Evolutionary conservation across 1,140 invertebrate genomes (phyloP).

Genomic region (Aphelinus atriplicis): DNA sequence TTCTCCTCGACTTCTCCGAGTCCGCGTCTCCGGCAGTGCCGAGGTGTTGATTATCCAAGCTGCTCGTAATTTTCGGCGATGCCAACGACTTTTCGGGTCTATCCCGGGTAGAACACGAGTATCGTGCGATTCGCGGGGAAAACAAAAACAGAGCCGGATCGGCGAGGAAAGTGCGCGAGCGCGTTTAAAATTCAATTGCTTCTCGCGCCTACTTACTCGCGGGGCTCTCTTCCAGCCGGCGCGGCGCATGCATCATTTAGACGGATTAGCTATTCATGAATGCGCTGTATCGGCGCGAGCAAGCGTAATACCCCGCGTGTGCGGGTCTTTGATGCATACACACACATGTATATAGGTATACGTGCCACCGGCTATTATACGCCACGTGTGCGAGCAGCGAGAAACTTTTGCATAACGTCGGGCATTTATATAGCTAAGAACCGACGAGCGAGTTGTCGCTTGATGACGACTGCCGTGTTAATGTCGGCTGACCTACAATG

Average conservation of each 20-base stretch:
- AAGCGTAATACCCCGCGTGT: background rate
- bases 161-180: too few relatives aligned
- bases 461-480: conserved; percentile 1
- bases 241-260: conserved; percentile 4
- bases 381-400: background rate
- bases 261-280: conserved; percentile 1
- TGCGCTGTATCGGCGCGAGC: background rate
- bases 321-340: background rate
- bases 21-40: too few relatives aligned
- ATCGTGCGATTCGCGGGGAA: too few relatives aligned
- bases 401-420: conserved; percentile 23
- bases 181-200: too few relatives aligned
- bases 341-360: background rate
- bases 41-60: too few relatives aligned
- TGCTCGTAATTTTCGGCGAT: too few relatives aligned
- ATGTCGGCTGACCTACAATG: conserved; percentile 19
- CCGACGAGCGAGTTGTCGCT: background rate
- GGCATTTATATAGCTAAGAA: background rate
- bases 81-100: too few relatives aligned
- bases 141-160: too few relatives aligned
- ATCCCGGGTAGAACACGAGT: too few relatives aligned
- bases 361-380: background rate
- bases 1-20: too few relatives aligned
- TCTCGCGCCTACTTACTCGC: too few relatives aligned
- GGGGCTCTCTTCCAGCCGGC: too few relatives aligned